Conservation (phyloP, 2,113 vertebrate genomes). For the Aptenodytes forsteri region DNA sequence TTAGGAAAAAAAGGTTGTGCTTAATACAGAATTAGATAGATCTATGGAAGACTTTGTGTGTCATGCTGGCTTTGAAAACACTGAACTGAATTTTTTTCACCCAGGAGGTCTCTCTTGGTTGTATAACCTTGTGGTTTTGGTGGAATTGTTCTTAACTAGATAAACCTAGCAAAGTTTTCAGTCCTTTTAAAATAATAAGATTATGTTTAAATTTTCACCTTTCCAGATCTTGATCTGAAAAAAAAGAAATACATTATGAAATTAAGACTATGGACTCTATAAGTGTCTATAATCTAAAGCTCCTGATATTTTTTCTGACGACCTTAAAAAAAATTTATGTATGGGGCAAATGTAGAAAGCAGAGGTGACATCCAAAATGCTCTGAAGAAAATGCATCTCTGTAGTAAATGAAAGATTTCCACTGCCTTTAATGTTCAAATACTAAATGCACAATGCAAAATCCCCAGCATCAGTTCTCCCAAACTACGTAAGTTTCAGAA, state of each 20-base stretch:
- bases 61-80: not conserved
- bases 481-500: not conserved
- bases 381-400: not conserved
- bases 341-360: not conserved
- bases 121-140: not conserved
- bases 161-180: not conserved
- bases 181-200: not conserved
- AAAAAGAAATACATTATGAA: not conserved
- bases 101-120: not conserved
- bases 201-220: not conserved
- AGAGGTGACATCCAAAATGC: not conserved
- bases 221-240: not conserved
- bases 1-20: not conserved
- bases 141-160: not conserved
- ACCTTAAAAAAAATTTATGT: not conserved
- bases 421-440: not conserved
- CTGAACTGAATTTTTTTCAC: not conserved
- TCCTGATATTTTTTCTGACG: not conserved
- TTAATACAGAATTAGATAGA: not conserved
- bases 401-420: not conserved
- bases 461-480: not conserved
- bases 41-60: not conserved
- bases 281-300: not conserved
- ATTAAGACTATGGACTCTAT: not conserved
- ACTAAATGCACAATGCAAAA: not conserved